Conservation (phyloP, 1,140 invertebrate species). For the Gonatopus flavifemur region DNA sequence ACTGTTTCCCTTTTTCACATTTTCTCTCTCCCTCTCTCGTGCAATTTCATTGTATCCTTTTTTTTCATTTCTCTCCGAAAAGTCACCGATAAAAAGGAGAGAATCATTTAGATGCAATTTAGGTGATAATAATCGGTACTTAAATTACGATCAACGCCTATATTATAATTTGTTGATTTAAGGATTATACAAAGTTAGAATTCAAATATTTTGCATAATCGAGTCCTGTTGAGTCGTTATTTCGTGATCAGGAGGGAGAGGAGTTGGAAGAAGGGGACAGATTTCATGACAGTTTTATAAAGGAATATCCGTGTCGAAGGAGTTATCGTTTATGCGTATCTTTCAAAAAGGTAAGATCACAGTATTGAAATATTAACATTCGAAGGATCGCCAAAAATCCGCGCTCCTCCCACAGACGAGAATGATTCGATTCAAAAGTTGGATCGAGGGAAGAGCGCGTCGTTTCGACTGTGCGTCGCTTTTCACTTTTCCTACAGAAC, state of each 20-base stretch:
- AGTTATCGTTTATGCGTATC: constrained; percentile 28
- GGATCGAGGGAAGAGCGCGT: constrained; percentile 22
- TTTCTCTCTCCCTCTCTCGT: background rate
- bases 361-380: constrained; percentile 56
- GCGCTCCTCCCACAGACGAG: too few species aligned
- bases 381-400: too few species aligned
- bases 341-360: constrained; percentile 55
- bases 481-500: constrained; percentile 45
- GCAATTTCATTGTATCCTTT: constrained; percentile 7
- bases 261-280: background rate
- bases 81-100: constrained; percentile 38
- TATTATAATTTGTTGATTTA: constrained; percentile 36
- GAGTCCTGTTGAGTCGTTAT: too few species aligned
- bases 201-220: constrained; percentile 39
- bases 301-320: too few species aligned
- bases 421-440: background rate
- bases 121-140: constrained; percentile 52
- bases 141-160: constrained; percentile 52
- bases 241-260: constrained; percentile 4
- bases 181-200: constrained; percentile 49
- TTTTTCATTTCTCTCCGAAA: constrained; percentile 30
- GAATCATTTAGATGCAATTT: constrained; percentile 49
- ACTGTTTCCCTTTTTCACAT: background rate
- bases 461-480: constrained; percentile 37
- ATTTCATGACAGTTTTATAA: too few species aligned